Percentiles rank a stretch among this genome's conserved stretches.
phyloP scores from a whole-genome alignment of 1,140 invertebrate species.

The Leguminivora glycinivorella region DNA sequence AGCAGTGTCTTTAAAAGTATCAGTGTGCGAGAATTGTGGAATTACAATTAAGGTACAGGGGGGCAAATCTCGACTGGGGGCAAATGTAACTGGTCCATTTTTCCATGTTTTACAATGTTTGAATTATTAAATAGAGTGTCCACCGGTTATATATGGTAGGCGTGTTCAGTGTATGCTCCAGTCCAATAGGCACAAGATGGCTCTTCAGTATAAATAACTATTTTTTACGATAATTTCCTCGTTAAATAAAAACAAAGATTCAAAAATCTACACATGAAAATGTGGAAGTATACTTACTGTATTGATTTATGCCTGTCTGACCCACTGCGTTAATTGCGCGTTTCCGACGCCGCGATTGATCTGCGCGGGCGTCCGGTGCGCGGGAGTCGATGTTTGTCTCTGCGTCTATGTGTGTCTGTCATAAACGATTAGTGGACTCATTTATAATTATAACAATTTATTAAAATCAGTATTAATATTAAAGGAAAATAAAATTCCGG shows the following conservation, averaged over 20 bases:
- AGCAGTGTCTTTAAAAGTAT: background rate
- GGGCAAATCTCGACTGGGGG: too few species aligned
- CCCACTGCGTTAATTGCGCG: slow-evolving; percentile 14
- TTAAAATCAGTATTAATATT: background rate
- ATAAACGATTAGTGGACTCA: background rate
- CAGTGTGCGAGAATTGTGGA: background rate
- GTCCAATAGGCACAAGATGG: too few species aligned
- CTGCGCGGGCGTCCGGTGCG: slow-evolving; percentile 8
- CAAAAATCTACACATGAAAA: too few species aligned
- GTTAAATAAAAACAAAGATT: too few species aligned
- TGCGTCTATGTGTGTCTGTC: too few species aligned
- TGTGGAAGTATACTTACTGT: background rate
- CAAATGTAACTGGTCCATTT: too few species aligned
- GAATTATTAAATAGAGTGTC: too few species aligned
- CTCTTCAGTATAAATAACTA: too few species aligned
- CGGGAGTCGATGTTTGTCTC: background rate
- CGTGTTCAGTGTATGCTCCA: too few species aligned
- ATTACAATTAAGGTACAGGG: background rate
- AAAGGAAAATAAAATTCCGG: background rate
- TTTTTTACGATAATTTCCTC: too few species aligned
- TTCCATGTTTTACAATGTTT: too few species aligned
- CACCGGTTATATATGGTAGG: too few species aligned
- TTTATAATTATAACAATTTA: background rate
- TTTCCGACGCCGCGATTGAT: slow-evolving; percentile 5
- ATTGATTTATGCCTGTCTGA: background rate